phyloP scores from a whole-genome alignment of 2,888 invertebrate genomes.

The Synergus itoensis region DNA sequence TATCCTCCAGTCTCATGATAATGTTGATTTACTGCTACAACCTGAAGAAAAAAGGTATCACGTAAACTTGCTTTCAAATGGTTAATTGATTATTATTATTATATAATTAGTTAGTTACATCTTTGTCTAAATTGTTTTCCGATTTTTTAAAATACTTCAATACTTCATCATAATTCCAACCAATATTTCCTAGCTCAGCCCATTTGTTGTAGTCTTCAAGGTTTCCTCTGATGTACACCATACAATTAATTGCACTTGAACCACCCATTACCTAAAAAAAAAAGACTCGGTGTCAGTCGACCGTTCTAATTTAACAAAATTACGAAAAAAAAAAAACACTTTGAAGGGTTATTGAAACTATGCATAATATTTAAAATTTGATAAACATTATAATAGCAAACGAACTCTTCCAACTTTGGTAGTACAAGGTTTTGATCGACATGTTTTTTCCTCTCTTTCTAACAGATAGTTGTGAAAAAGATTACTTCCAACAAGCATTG shows the following conservation, averaged over 20 bases:
- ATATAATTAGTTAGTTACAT: constrained; percentile 66
- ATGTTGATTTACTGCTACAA: constrained; percentile 73
- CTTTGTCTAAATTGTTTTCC: constrained; percentile 75
- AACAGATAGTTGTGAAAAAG: constrained; percentile 87
- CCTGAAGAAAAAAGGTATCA: constrained; percentile 54
- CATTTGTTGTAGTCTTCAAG: constrained; percentile 80
- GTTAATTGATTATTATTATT: no score
- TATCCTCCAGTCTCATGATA: constrained; percentile 83
- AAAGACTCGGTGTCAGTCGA: no score
- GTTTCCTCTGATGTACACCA: constrained; percentile 82
- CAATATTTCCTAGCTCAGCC: constrained; percentile 79
- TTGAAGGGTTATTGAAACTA: no score
- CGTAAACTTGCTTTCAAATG: no score
- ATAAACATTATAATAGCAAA: neutral
- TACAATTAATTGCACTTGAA: constrained; percentile 81
- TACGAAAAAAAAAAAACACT: no score
- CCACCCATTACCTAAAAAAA: constrained; percentile 80
- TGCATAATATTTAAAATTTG: no score
- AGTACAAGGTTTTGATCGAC: constrained; percentile 70
- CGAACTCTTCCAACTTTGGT: neutral
- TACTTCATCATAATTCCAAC: constrained; percentile 81
- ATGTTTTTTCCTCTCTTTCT: constrained; percentile 82
- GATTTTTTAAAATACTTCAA: constrained; percentile 79
- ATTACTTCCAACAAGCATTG: constrained; percentile 79
- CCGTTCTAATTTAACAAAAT: no score